These are phyloP conservation scores for Micropoecilia bifurca DNA, from an alignment of 2,797 vertebrate genomes.

Conservation along the genomic window DNA sequence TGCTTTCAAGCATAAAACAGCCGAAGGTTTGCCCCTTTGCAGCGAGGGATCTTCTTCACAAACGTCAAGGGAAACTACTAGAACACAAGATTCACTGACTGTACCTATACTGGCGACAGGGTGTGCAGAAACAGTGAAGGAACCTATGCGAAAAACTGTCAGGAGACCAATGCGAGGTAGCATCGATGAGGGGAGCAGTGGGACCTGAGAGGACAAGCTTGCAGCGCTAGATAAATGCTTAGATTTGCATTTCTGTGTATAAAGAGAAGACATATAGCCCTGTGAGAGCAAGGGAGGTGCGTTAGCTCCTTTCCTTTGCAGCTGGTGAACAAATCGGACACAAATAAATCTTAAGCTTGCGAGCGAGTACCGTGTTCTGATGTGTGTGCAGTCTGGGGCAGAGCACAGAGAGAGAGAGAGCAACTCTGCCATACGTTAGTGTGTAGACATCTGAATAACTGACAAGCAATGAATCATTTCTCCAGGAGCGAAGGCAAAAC, in stretches of 20 bases:
- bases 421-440: slow-evolving; percentile 64
- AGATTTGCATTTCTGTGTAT: slow-evolving; percentile 64
- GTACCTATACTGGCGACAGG: slow-evolving; percentile 36
- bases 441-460: slow-evolving; percentile 51
- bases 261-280: slow-evolving; percentile 68
- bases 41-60: slow-evolving; percentile 30
- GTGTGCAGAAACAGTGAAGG: slow-evolving; percentile 29
- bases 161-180: slow-evolving; percentile 70
- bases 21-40: slow-evolving; percentile 14
- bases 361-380: slow-evolving; percentile 39
- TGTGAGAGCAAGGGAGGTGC: slow-evolving; percentile 59
- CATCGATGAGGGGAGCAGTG: slow-evolving; percentile 49
- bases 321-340: slow-evolving; percentile 69
- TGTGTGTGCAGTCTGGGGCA: slow-evolving; percentile 48
- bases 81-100: slow-evolving; percentile 14
- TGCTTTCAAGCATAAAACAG: slow-evolving; percentile 46
- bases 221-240: slow-evolving; percentile 67
- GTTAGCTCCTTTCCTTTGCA: slow-evolving; percentile 39
- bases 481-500: slow-evolving; percentile 49
- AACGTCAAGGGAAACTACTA: slow-evolving; percentile 25
- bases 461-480: slow-evolving; percentile 41
- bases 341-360: slow-evolving; percentile 35
- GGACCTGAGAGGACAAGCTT: slow-evolving; percentile 71
- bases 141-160: slow-evolving; percentile 38
- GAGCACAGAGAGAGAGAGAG: slow-evolving; percentile 46